Evolutionary conservation across 2,888 invertebrate species (phyloP).

Genomic region (Ophraella communa): DNA sequence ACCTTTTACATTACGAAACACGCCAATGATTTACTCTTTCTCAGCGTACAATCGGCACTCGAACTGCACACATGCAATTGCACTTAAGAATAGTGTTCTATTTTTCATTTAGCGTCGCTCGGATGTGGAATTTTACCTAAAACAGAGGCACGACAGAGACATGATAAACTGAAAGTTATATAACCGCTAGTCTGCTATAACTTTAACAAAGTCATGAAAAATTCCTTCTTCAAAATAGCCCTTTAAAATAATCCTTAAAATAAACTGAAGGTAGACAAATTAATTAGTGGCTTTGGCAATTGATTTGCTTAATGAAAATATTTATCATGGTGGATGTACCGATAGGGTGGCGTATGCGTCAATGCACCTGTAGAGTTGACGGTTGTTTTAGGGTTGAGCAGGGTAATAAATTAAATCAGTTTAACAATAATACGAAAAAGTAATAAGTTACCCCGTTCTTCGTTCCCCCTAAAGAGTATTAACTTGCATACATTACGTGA

Average conservation of each 20-base stretch:
- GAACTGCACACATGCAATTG: constrained; percentile 34
- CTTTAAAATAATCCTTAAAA: too few species aligned
- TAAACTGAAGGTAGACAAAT: not conserved
- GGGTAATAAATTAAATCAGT: not conserved
- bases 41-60: constrained; percentile 25
- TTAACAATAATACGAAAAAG: too few species aligned
- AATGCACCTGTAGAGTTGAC: not conserved
- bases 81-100: constrained; percentile 26
- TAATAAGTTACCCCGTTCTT: too few species aligned
- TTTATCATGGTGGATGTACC: not conserved
- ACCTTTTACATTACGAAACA: not conserved
- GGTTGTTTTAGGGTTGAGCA: not conserved
- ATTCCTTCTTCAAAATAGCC: too few species aligned
- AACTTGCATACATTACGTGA: too few species aligned
- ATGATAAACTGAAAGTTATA: not conserved
- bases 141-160: not conserved
- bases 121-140: constrained; percentile 11
- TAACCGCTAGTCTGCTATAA: not conserved
- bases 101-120: constrained; percentile 25
- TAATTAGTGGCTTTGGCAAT: not conserved
- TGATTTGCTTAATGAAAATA: not conserved
- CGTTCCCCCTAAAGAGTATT: too few species aligned
- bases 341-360: not conserved
- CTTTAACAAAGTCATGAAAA: not conserved
- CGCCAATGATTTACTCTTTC: constrained; percentile 2